Base-by-base conservation (phyloP, 2,888 invertebrate genomes). In the Melitaea athalia region DNA sequence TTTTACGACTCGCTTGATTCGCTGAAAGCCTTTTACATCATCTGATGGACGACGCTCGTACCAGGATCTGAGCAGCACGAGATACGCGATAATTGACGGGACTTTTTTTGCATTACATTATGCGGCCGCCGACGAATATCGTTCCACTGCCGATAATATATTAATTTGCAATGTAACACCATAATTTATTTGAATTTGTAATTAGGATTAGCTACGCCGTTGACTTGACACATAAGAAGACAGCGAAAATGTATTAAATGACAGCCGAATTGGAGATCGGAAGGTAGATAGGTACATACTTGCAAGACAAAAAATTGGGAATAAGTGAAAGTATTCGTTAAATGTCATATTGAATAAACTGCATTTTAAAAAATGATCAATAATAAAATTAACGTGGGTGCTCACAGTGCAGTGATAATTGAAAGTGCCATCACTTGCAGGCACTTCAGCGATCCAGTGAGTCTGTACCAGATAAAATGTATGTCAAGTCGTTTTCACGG, bases 1-100 rank as follows among this genome's bases (percentile, higher is more conserved):
- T 87, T 86, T 85, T 89, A 88, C 91, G 83, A 86, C 78, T 85
- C 81, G 77, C 81, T 77, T 83, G 83, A 85, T 85, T 80, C 85
- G 83, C 91, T 91, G 91, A 91, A 91, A 92, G 90, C 80, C 82
- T 90, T 92, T 91, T 92, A 91, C 92, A 88, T 91, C 92, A 89
- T 82, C 78, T 76, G 81, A 76, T 78, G 72, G 81, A 77, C 84
- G 85, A 85, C 84, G 88, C 86, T 78, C 82, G 84, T 87, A 91
- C 92, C 92, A 92, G 92, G 92, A 92, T 90, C 87, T 84, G 85
- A 87, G 80, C 82, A 76, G 81, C 78, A 81, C 82, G 81, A 79
- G 79, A 76, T 77, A 81, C 81, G 81, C 78, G 79, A 81, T 85
- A 84, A 89, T 87, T 85, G 81, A 78, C 76, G 78, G 78, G 80